Conservation (phyloP, 1,140 invertebrate species). For the Ceratosolen solmsi region DNA sequence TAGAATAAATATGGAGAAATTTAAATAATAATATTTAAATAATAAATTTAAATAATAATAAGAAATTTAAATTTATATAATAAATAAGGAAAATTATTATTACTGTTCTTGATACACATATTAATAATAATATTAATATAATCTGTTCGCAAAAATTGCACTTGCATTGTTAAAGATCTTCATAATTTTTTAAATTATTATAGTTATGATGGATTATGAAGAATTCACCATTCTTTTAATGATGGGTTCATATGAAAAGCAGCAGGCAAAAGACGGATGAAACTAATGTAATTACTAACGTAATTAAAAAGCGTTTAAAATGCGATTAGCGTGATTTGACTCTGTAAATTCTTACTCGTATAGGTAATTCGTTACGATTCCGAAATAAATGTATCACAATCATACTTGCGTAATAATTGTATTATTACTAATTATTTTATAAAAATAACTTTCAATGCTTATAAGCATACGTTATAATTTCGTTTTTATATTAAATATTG, state of each 20-base stretch:
- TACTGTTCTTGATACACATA: too few species aligned
- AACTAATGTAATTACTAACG: constrained; percentile 39
- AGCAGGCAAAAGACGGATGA: constrained; percentile 13
- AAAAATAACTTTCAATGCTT: neutral
- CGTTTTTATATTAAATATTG: neutral
- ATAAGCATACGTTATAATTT: too few species aligned
- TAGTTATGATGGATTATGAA: too few species aligned
- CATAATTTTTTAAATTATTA: too few species aligned
- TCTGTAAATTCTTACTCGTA: neutral
- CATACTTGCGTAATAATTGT: neutral
- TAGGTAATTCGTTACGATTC: neutral
- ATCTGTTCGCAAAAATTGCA: too few species aligned
- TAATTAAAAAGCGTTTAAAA: constrained; percentile 51
- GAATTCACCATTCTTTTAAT: constrained; percentile 7
- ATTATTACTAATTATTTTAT: constrained; percentile 22
- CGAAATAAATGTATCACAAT: neutral
- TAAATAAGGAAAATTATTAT: too few species aligned
- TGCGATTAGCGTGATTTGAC: constrained; percentile 34
- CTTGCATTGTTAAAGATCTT: too few species aligned
- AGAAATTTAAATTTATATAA: too few species aligned
- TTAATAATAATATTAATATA: too few species aligned
- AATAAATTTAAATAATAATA: too few species aligned
- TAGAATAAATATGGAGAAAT: too few species aligned
- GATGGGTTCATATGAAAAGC: constrained; percentile 22
- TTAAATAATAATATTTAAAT: too few species aligned